phyloP scores from a whole-genome alignment of 2,888 invertebrate genomes.

The Alsophila aescularia region DNA sequence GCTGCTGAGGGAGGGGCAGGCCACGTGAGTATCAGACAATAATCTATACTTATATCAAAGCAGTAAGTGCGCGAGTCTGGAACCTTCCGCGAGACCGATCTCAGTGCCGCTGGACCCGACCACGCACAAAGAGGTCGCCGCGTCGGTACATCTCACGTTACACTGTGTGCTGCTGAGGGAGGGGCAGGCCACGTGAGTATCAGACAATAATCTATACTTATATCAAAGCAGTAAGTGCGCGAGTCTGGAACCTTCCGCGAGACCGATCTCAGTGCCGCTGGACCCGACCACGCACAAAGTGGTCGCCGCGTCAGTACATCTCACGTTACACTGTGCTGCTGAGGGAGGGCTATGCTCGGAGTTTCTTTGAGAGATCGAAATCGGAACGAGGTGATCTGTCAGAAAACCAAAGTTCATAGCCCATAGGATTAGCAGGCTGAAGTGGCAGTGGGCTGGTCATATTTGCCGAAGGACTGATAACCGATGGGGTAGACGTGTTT shows the following conservation, averaged over 20 bases:
- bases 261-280: slow-evolving; percentile 88
- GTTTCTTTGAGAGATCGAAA: too few species aligned
- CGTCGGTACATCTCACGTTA: slow-evolving; percentile 93
- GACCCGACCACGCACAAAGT: slow-evolving; percentile 91
- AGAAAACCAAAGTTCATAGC: too few species aligned
- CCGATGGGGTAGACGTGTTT: too few species aligned
- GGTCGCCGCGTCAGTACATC: slow-evolving; percentile 90
- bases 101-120: slow-evolving; percentile 91
- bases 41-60: too few species aligned
- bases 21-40: slow-evolving; percentile 67
- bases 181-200: slow-evolving; percentile 89
- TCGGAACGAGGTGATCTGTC: too few species aligned
- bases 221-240: too few species aligned
- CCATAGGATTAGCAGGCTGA: too few species aligned
- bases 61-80: too few species aligned
- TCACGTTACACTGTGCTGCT: slow-evolving; percentile 96
- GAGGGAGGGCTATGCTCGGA: slow-evolving; percentile 97
- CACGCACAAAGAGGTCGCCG: slow-evolving; percentile 89
- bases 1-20: slow-evolving; percentile 96
- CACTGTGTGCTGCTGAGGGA: slow-evolving; percentile 95
- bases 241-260: background rate
- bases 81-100: slow-evolving; percentile 74
- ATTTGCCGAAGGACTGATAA: too few species aligned
- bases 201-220: too few species aligned
- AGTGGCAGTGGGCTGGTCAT: too few species aligned